Conservation (phyloP, 2,888 invertebrate genomes). For the Adelphocoris suturalis region DNA sequence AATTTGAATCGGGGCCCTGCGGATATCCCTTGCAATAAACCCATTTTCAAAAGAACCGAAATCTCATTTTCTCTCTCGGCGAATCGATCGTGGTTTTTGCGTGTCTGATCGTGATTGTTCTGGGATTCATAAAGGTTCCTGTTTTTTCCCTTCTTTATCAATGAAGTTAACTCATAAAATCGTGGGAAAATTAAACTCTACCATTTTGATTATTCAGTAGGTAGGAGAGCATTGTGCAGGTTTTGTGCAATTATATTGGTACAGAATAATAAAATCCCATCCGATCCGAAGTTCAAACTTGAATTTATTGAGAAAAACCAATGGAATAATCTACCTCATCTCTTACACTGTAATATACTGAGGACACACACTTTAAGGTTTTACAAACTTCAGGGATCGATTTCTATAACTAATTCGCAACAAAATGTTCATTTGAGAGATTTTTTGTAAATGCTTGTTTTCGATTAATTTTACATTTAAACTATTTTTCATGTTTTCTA, state of each 20-base stretch:
- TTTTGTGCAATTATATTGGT: not conserved
- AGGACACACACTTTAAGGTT: no score
- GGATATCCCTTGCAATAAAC: slow-evolving; percentile 18
- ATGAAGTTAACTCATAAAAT: no score
- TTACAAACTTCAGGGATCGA: no score
- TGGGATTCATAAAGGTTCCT: not conserved
- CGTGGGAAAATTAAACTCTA: no score
- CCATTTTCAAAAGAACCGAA: slow-evolving; percentile 31
- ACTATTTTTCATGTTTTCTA: no score
- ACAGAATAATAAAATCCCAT: not conserved
- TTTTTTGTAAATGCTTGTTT: no score
- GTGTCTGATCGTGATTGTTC: not conserved
- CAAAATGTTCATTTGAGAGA: no score
- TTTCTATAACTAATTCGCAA: no score
- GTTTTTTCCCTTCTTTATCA: no score
- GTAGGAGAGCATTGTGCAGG: not conserved
- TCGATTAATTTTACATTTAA: no score
- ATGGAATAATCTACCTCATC: not conserved
- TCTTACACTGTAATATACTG: no score
- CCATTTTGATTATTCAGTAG: not conserved
- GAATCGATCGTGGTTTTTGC: not conserved
- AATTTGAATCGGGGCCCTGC: not conserved
- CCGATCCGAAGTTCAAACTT: not conserved
- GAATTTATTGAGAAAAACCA: not conserved
- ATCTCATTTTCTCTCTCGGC: not conserved